A percentile compares a stretch with the other conserved stretches of the same genome.
Evolutionary conservation across 2,888 invertebrate species (phyloP).

Genomic region (Timema podura): DNA sequence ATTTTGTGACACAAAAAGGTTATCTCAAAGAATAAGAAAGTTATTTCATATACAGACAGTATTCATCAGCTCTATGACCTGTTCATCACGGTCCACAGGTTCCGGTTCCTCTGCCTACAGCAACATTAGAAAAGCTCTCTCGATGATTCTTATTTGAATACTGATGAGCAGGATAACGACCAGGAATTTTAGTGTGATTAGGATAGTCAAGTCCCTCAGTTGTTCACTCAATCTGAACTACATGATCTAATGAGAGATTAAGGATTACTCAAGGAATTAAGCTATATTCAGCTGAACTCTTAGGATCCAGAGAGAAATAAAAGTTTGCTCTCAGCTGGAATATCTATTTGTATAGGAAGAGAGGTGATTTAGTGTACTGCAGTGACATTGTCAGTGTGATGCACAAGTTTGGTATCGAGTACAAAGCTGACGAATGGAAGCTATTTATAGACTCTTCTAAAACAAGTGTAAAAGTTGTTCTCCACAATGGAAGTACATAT

Average conservation of each 20-base stretch:
- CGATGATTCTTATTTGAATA: background rate
- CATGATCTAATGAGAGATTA: background rate
- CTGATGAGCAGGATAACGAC: background rate
- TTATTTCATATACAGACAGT: slow-evolving; percentile 18
- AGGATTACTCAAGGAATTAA: background rate
- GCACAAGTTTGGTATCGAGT: background rate
- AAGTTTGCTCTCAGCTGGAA: background rate
- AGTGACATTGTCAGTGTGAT: background rate
- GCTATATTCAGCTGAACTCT: slow-evolving; percentile 3
- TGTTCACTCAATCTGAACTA: slow-evolving; percentile 1
- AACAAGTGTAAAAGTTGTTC: slow-evolving; percentile 4
- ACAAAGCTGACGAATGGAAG: background rate
- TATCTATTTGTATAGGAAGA: background rate
- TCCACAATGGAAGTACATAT: background rate
- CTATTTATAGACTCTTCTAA: slow-evolving; percentile 13
- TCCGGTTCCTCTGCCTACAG: slow-evolving; percentile 23
- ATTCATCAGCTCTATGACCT: slow-evolving; percentile 29
- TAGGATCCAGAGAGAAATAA: slow-evolving; percentile 4
- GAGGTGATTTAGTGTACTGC: background rate
- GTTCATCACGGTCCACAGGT: slow-evolving; percentile 27
- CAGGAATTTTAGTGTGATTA: slow-evolving; percentile 9
- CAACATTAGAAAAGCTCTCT: background rate
- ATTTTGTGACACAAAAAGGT: slow-evolving; percentile 26
- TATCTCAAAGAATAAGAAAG: slow-evolving; percentile 30
- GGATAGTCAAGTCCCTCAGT: background rate